These are phyloP conservation scores for Physeter macrocephalus DNA, from an alignment of 2,113 vertebrate genomes.

Conservation along the genomic window DNA sequence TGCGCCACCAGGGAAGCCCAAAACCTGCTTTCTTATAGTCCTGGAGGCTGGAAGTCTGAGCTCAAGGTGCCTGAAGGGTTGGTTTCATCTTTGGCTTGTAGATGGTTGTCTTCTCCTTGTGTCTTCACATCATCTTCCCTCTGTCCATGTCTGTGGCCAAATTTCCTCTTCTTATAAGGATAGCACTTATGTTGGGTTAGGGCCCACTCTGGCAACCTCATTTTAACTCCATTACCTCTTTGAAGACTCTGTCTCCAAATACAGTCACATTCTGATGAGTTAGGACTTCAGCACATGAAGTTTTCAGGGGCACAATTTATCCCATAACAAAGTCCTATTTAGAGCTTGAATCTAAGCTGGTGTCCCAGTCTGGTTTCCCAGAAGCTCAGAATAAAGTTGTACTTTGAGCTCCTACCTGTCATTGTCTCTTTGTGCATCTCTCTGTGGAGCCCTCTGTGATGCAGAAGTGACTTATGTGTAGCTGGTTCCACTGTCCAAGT, in stretches of 20 bases:
- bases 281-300: not conserved
- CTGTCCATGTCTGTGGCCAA: not conserved
- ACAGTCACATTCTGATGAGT: not conserved
- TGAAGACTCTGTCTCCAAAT: not conserved
- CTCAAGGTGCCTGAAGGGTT: not conserved
- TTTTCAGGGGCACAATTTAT: not conserved
- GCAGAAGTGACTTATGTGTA: not conserved
- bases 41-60: not conserved
- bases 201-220: not conserved
- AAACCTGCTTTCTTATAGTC: not conserved
- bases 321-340: not conserved
- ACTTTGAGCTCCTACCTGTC: not conserved
- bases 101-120: not conserved
- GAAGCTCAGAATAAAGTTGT: not conserved
- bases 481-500: too few relatives aligned
- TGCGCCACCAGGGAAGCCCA: too few relatives aligned
- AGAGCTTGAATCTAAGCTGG: not conserved
- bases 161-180: not conserved
- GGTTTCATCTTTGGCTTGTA: not conserved
- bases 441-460: not conserved
- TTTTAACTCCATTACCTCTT: not conserved
- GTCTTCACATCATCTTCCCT: not conserved
- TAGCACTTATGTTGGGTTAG: not conserved
- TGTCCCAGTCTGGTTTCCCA: not conserved
- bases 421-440: not conserved